These are phyloP conservation scores for Odontamblyopus lacepedii DNA, from an alignment of 2,797 vertebrate species.

Conservation along the genomic window DNA sequence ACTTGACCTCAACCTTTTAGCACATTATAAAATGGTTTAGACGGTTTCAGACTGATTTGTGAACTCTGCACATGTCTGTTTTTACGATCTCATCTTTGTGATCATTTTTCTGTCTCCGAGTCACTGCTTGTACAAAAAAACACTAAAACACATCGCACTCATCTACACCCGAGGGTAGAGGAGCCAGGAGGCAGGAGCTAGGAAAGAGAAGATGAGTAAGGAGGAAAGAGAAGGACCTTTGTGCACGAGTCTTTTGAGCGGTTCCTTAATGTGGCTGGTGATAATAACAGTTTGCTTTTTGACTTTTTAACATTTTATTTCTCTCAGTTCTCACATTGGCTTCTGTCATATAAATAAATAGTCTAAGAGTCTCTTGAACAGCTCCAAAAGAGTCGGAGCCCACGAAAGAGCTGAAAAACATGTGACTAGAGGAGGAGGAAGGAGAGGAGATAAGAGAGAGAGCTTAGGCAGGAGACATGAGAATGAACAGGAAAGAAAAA, in stretches of 20 bases:
- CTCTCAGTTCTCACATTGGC: too few species aligned
- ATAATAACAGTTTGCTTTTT: too few species aligned
- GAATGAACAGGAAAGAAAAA: conserved; percentile 5
- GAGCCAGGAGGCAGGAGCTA: not conserved
- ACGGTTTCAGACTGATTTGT: conserved; percentile 20
- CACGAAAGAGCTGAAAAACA: too few species aligned
- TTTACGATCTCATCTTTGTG: conserved; percentile 17
- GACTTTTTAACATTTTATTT: too few species aligned
- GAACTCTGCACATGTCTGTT: conserved; percentile 15
- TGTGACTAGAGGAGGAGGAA: not conserved
- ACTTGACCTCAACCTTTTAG: conserved; percentile 11
- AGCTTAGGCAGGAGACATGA: conserved; percentile 12
- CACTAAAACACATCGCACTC: conserved; percentile 32
- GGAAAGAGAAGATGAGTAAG: conserved; percentile 12
- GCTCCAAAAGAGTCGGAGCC: too few species aligned
- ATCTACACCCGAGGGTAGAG: conserved; percentile 15
- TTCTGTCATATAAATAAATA: too few species aligned
- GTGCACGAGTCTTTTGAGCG: too few species aligned
- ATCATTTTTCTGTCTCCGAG: conserved; percentile 12
- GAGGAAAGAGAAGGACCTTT: not conserved
- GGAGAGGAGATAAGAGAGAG: conserved; percentile 4
- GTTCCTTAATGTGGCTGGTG: too few species aligned
- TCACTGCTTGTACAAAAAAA: conserved; percentile 14
- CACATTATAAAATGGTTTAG: conserved; percentile 35
- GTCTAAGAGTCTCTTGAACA: too few species aligned